Conservation (phyloP, 2,113 vertebrate genomes). For the Micronycteris hirsuta region DNA sequence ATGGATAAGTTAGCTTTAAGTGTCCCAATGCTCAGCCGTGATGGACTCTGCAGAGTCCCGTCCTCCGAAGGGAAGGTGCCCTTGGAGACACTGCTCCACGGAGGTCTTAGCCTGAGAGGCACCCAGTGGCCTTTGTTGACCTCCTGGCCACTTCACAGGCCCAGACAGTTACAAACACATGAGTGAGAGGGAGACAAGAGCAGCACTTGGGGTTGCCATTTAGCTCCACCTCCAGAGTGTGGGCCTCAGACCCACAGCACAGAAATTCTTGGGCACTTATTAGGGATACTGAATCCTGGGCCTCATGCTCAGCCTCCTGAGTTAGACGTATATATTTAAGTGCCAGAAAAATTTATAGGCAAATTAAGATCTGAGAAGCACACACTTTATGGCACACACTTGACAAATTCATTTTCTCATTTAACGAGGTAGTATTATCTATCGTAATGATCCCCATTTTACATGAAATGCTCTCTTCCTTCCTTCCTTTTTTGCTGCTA, state of each 20-base stretch:
- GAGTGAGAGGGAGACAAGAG: neutral
- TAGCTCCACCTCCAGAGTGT: fast-evolving
- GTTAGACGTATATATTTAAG: neutral
- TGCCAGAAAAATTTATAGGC: neutral
- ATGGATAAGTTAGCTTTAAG: neutral
- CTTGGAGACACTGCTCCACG: neutral
- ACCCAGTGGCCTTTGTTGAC: neutral
- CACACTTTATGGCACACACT: conserved; percentile 22
- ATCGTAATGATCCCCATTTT: neutral
- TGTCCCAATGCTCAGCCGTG: neutral
- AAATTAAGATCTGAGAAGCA: conserved; percentile 38
- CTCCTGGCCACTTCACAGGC: too few species aligned
- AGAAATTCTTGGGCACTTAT: fast-evolving
- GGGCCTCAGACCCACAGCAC: fast-evolving
- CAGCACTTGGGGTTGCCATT: fast-evolving
- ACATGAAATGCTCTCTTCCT: neutral
- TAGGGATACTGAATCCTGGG: neutral
- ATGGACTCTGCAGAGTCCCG: neutral
- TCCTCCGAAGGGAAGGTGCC: neutral
- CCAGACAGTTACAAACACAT: fast-evolving
- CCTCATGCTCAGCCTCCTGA: neutral
- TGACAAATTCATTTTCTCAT: conserved; percentile 52
- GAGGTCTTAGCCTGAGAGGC: neutral
- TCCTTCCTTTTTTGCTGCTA: neutral
- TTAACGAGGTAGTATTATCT: conserved; percentile 41